These are phyloP conservation scores for Sebastes jordani DNA, from an alignment of 2,797 vertebrate genomes.

Conservation along the genomic window DNA sequence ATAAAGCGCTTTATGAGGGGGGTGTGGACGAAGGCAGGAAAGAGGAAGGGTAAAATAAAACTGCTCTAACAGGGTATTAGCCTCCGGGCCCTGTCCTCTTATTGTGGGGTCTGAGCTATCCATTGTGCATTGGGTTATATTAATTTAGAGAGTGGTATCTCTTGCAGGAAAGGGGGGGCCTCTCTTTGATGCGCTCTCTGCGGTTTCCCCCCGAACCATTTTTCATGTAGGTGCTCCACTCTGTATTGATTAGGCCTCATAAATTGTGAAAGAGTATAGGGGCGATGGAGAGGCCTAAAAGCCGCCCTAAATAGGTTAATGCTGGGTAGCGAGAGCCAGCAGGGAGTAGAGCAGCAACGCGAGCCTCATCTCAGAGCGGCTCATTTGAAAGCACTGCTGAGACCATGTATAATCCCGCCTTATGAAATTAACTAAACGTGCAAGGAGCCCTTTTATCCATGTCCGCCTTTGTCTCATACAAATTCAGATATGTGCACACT, in stretches of 20 bases:
- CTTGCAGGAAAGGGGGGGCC: constrained; percentile 12
- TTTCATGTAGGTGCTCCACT: constrained; percentile 73
- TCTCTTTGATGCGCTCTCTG: constrained; percentile 47
- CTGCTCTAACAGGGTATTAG: constrained; percentile 51
- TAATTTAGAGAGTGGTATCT: constrained; percentile 60
- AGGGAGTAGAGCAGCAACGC: constrained; percentile 38
- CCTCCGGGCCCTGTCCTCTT: constrained; percentile 34
- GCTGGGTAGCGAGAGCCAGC: constrained; percentile 44
- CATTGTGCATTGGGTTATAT: constrained; percentile 59
- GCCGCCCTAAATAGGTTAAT: constrained; percentile 74
- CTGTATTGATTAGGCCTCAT: constrained; percentile 81
- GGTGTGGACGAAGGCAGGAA: constrained; percentile 40
- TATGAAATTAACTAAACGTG: constrained; percentile 66
- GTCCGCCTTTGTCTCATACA: constrained; percentile 62
- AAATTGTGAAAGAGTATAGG: constrained; percentile 78
- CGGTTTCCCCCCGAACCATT: constrained; percentile 47
- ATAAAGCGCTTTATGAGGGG: constrained; percentile 55
- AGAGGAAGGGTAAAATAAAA: constrained; percentile 61
- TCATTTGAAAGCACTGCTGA: constrained; percentile 52
- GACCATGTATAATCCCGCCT: constrained; percentile 63
- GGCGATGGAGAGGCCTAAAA: constrained; percentile 62
- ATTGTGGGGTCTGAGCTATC: constrained; percentile 33
- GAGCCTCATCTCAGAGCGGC: constrained; percentile 49
- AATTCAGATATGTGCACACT: constrained; percentile 21
- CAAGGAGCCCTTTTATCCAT: constrained; percentile 42